Evolutionary conservation across 2,888 invertebrate genomes (phyloP), one percentile per base, ranked within the genome.

Genomic region (Pseudanteris insignis): DNA sequence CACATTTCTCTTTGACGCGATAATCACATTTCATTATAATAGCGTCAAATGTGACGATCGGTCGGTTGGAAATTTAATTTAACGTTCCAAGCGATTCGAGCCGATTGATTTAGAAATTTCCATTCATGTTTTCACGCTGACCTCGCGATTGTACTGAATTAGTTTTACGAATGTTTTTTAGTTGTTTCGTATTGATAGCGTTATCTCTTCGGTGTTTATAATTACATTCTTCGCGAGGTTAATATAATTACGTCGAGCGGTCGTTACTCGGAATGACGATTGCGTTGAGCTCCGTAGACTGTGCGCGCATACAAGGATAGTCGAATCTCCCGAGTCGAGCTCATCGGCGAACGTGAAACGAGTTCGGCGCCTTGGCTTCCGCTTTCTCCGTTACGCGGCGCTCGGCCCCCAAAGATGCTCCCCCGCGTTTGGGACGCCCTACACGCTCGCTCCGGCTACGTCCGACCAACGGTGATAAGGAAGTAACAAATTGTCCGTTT

Each of bases 401-500:
- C 36, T 43, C 36, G 11, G 36, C 36, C 10, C 28, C 36, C 28
- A 43, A 33, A 51, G 40, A 34, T 26, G 61, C 51, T 18, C 18
- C 11, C 41, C 11, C 41, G 64, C 58, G 63, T 64, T 66, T 67
- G 61, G 65, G 69, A 68, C 62, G 66, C 60, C 61, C 33, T 54
- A 54, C 65, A 65, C 61, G 64, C 48, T 69, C 64, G 65, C 67
- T 62, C 65, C 61, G 34, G 13, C 18, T 61, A 15, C 34, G 58
- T 28, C 26, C 7, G 15, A 46, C 43, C 34, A 32, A 50, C 11
- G 69, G 63, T 73, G 75, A 76, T 76, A 76, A 76, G 76, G 74
- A 76, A 73, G 73, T 76, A 71, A 76, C 75, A 74, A 76, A 76
- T 76, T 76, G 74, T 73, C 73, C 70, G 72, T 71, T 69, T 71